A percentile compares a stretch with the other conserved stretches of the same genome.
Evolutionary conservation across 2,797 vertebrate genomes (phyloP).

Genomic region (Acestrorhynchus altus): DNA sequence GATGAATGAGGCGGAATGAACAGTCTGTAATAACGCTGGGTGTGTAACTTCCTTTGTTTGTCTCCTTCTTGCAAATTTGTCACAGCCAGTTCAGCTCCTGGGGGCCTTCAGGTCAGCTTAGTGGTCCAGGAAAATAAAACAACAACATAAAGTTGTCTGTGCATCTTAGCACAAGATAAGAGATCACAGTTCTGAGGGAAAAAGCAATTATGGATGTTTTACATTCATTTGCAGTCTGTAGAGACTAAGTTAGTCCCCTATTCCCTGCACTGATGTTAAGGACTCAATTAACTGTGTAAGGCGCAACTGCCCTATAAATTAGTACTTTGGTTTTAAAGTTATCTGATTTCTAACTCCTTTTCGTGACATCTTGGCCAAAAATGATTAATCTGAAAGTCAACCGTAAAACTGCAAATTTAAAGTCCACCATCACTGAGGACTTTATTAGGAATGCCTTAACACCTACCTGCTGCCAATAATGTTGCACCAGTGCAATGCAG

Average conservation of each 20-base stretch:
- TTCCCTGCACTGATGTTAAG: not conserved
- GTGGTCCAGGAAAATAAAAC: conserved; percentile 32
- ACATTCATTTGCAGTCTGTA: conserved; percentile 21
- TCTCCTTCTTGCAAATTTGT: conserved; percentile 36
- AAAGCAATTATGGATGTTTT: conserved; percentile 27
- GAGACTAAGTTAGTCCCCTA: conserved; percentile 1
- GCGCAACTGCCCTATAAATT: not conserved
- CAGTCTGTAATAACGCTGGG: conserved; percentile 36
- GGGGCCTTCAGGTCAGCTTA: conserved; percentile 32
- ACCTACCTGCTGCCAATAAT: too few species aligned
- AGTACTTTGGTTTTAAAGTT: conserved; percentile 4
- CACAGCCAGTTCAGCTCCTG: conserved; percentile 44
- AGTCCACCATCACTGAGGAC: too few species aligned
- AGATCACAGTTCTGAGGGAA: conserved; percentile 23
- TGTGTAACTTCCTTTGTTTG: conserved; percentile 46
- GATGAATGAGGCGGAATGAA: conserved; percentile 36
- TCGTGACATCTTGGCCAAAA: not conserved
- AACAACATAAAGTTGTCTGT: conserved; percentile 23
- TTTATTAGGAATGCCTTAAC: too few species aligned
- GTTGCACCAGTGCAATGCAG: too few species aligned
- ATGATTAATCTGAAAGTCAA: not conserved
- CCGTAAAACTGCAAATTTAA: too few species aligned
- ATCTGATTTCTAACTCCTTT: not conserved
- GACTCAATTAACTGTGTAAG: not conserved
- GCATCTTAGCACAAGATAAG: conserved; percentile 36